Conservation (phyloP, 1,140 invertebrate species). For the Neodiprion virginianus region DNA sequence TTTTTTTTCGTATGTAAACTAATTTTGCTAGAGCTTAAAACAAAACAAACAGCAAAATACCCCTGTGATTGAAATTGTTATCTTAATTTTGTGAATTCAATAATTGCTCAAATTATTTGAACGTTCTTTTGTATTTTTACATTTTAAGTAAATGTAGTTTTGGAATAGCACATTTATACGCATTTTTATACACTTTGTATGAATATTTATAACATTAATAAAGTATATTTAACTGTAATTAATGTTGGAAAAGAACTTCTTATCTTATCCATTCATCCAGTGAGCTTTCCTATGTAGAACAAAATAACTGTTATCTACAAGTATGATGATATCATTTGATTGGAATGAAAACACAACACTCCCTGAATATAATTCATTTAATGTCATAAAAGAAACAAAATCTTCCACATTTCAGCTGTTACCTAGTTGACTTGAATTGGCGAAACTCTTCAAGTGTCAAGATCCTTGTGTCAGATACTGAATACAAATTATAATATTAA, state of each 20-base stretch:
- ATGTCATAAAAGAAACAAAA: slow-evolving; percentile 1
- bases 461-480: too few relatives aligned
- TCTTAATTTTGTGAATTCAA: neutral
- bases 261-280: neutral
- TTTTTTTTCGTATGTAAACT: neutral
- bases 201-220: neutral
- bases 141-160: neutral
- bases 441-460: too few relatives aligned
- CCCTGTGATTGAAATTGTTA: neutral
- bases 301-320: neutral
- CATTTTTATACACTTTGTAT: slow-evolving; percentile 6
- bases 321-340: neutral
- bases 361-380: neutral
- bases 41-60: neutral
- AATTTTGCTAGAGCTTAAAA: neutral
- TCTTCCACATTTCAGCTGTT: neutral
- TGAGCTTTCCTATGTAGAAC: neutral
- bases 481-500: too few relatives aligned
- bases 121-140: neutral
- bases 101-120: slow-evolving; percentile 6
- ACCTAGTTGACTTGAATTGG: too few relatives aligned
- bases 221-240: neutral
- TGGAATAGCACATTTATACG: neutral
- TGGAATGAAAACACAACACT: neutral
- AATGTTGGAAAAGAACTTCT: neutral